Base-by-base conservation (phyloP, 2,113 vertebrate species). In the Erythrolamprus reginae region DNA sequence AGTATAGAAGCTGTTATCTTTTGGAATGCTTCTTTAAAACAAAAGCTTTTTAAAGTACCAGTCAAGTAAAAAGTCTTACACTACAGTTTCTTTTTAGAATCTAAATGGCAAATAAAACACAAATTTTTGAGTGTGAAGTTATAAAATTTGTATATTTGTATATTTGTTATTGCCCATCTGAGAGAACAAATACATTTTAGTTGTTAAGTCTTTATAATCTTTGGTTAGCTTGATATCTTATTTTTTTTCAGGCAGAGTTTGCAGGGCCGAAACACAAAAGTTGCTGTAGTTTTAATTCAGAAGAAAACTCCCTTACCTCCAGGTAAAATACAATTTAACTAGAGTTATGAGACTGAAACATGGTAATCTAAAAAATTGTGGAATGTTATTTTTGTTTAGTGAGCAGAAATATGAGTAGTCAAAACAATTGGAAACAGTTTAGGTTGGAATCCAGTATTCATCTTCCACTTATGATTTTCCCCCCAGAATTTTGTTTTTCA, bases 301-400 rank as follows among this genome's bases (percentile, higher is more conserved):
- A 99, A 99, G 97, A 99, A 99, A 96, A 99, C 99, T 0, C 99
- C 99, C 0, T 96, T 99, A 47, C 99, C 99, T 48, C 99, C 99
- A 98, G 99, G 99, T 99, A 97, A 90, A 86, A 15, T 45, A 19
- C 24, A 90, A 1, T 84, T 83, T 38, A 45, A 53, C 24, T 89
- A 47, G 53, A 58, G 21, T 26, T 91, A 23, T 65, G 52, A 33
- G 52, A 1, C 21, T 83, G 52, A 58, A 56, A 42, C 2, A 24
- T 15, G 28, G 28, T 53, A 56, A 55, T 33, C 23, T 52, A 9
- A 85, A 52, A 33, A 48, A 26, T 17, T 52, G 2, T 52, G 45
- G 28, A 42, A 82, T n/a, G n/a, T 24, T 52, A 8, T 52, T 84
- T 17, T 56, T 90, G 26, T 51, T 23, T 90, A 12, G 6, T 33